Percentiles rank a stretch among this genome's conserved stretches.
phyloP scores from a whole-genome alignment of 2,113 vertebrate genomes.

The Tetrax tetrax region DNA sequence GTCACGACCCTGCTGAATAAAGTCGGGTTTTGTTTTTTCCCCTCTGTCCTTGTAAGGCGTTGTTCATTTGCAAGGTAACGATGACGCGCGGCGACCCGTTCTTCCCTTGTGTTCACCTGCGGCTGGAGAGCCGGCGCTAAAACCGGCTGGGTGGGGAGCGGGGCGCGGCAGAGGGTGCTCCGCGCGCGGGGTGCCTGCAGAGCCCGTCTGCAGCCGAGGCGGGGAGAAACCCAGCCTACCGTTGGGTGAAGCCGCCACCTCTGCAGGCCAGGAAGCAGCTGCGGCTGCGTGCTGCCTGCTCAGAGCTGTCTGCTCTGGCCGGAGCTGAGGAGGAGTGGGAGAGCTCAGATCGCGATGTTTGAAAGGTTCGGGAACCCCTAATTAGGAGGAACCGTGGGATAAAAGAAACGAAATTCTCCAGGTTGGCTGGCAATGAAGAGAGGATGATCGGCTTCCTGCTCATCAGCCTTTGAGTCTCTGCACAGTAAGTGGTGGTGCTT shows the following conservation, averaged over 20 bases:
- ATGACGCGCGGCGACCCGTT: not conserved
- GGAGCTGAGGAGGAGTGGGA: not conserved
- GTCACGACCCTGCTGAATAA: not conserved
- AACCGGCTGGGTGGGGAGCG: not conserved
- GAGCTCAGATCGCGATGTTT: not conserved
- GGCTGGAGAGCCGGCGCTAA: not conserved
- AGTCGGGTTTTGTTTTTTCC: not conserved
- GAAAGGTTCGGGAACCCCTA: fast-evolving
- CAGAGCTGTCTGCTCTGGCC: not conserved
- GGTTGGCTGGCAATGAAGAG: not conserved
- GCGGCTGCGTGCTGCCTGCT: not conserved
- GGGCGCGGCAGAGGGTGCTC: not conserved
- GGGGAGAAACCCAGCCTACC: not conserved
- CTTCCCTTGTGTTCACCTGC: fast-evolving
- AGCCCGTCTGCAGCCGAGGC: not conserved
- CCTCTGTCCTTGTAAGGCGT: not conserved
- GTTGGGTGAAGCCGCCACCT: not conserved
- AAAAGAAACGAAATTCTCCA: not conserved
- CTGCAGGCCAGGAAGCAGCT: constrained; percentile 43
- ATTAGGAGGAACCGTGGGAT: fast-evolving
- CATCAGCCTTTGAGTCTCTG: not conserved
- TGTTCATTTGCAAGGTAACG: constrained; percentile 12
- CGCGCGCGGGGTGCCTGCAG: not conserved
- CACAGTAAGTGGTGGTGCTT: constrained; percentile 20
- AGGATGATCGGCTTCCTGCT: fast-evolving